phyloP scores from a whole-genome alignment of 2,888 invertebrate genomes.

The Mythimna albipuncta region DNA sequence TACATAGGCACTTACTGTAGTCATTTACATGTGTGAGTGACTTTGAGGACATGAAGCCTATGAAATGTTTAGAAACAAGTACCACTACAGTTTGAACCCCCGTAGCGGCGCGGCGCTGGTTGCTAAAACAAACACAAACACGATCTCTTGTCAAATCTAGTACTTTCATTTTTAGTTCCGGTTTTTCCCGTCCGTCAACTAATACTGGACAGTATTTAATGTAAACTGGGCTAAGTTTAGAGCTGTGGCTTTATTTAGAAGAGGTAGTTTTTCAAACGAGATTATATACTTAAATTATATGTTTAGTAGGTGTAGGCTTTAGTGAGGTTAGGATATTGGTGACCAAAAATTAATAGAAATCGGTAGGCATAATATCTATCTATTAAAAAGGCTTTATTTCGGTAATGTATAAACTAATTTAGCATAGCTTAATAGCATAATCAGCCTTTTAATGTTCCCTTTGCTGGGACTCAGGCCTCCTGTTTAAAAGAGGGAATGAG shows the following conservation, averaged over 20 bases:
- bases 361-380: neutral
- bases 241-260: slow-evolving; percentile 38
- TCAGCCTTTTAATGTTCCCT: no score
- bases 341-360: neutral
- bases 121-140: neutral
- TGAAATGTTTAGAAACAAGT: slow-evolving; percentile 41
- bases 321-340: slow-evolving; percentile 6
- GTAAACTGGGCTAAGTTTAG: slow-evolving; percentile 39
- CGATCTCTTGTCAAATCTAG: neutral
- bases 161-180: neutral
- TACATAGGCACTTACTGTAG: neutral
- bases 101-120: neutral
- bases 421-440: no score
- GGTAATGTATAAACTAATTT: neutral
- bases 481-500: no score
- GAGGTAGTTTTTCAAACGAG: slow-evolving; percentile 29
- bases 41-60: slow-evolving; percentile 59
- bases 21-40: slow-evolving; percentile 34
- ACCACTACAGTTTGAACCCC: slow-evolving; percentile 13
- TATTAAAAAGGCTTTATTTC: neutral
- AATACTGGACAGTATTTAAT: neutral
- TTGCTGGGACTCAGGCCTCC: no score
- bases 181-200: neutral
- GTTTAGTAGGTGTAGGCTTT: neutral
- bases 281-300: slow-evolving; percentile 31